These are phyloP conservation scores for Xylota sylvarum DNA, from an alignment of 2,888 invertebrate genomes.

Conservation along the genomic window DNA sequence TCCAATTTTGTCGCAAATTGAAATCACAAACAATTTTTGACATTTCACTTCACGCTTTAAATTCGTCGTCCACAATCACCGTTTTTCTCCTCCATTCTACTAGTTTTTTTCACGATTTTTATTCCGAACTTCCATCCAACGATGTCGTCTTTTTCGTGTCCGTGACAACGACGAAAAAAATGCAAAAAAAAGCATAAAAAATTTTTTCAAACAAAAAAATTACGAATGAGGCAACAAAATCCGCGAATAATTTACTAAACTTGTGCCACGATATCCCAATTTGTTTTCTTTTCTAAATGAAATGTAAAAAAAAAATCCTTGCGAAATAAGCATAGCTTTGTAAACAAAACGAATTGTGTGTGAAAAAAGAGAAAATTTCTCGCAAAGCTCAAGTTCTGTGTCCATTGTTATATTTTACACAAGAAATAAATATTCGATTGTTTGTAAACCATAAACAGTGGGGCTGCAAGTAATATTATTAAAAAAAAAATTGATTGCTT, in stretches of 20 bases:
- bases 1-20: constrained; percentile 38
- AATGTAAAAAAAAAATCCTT: constrained; percentile 46
- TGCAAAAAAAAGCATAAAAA: constrained; percentile 48
- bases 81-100: constrained; percentile 12
- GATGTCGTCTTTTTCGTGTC: constrained; percentile 76
- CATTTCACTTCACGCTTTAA: constrained; percentile 27
- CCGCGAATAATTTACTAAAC: constrained; percentile 49
- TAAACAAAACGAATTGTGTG: constrained; percentile 73
- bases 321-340: constrained; percentile 50
- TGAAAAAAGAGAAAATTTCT: constrained; percentile 64
- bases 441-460: constrained; percentile 72
- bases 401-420: constrained; percentile 75
- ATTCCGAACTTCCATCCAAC: constrained; percentile 74
- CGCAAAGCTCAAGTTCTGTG: constrained; percentile 70
- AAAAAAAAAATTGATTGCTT: constrained; percentile 65
- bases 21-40: constrained; percentile 43
- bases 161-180: constrained; percentile 72
- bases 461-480: constrained; percentile 40
- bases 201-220: constrained; percentile 48
- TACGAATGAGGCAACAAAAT: constrained; percentile 47
- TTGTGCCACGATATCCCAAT: constrained; percentile 39
- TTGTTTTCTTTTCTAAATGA: constrained; percentile 27
- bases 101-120: constrained; percentile 51
- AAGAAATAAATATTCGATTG: constrained; percentile 67
- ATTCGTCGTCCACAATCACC: constrained; percentile 36